Percentiles rank a stretch among this genome's conserved stretches.
These are phyloP conservation scores for Zaprionus bogoriensis DNA, from an alignment of 2,888 invertebrate genomes.

Conservation along the genomic window DNA sequence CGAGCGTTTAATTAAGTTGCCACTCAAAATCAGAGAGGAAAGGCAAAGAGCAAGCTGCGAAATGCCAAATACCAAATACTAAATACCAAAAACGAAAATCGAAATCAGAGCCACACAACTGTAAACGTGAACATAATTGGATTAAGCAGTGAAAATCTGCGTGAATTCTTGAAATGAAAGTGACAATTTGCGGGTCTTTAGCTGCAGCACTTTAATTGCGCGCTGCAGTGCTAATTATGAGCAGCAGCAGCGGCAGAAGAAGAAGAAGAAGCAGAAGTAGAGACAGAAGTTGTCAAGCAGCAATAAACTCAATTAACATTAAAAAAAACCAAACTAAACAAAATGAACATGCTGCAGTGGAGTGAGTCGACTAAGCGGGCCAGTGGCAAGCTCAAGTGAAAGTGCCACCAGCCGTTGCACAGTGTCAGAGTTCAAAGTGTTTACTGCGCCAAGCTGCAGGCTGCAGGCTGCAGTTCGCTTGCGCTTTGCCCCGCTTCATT, in stretches of 20 bases:
- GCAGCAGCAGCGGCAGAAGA: conserved; percentile 17
- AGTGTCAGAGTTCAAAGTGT: conserved; percentile 64
- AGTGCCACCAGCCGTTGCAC: conserved; percentile 20
- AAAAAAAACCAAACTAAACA: no score
- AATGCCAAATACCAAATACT: conserved; percentile 26
- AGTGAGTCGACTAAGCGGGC: background rate
- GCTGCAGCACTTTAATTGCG: conserved; percentile 27
- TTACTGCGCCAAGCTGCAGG: background rate
- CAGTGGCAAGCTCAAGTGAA: conserved; percentile 1
- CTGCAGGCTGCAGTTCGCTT: conserved; percentile 46
- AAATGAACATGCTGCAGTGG: no score
- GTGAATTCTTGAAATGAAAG: conserved; percentile 68
- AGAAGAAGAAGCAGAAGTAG: no score
- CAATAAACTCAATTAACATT: conserved; percentile 67
- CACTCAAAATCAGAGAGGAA: background rate
- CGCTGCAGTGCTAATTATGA: conserved; percentile 55
- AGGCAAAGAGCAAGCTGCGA: background rate
- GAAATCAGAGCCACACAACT: conserved; percentile 53
- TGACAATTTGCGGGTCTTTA: conserved; percentile 56
- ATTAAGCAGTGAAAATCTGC: conserved; percentile 57
- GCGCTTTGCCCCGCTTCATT: conserved; percentile 46
- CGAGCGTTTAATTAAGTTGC: conserved; percentile 17
- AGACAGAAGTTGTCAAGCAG: conserved; percentile 1
- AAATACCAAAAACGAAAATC: conserved; percentile 27
- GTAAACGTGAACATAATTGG: conserved; percentile 67